A percentile compares a stretch with the other conserved stretches of the same genome.
phyloP scores from a whole-genome alignment of 1,140 invertebrate species.

The Pollicipes pollicipes region DNA sequence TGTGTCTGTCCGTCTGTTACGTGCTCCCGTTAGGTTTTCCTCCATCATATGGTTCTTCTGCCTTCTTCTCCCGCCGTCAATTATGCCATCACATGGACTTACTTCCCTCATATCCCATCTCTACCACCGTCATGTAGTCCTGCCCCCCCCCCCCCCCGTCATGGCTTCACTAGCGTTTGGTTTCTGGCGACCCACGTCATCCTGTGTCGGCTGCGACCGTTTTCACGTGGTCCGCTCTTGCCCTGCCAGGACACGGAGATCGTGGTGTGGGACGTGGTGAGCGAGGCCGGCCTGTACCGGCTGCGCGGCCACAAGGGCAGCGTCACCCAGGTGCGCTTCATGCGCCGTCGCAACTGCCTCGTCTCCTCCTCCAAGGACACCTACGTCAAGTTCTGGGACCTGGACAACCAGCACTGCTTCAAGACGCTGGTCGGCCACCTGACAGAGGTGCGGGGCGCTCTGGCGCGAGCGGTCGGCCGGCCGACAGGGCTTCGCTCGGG shows the following conservation, averaged over 20 bases:
- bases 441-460: constrained; percentile 28
- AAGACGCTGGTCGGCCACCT: constrained; percentile 53
- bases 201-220: constrained; percentile 19
- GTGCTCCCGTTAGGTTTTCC: too few relatives aligned
- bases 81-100: too few relatives aligned
- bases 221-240: constrained; percentile 17
- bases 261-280: constrained; percentile 85
- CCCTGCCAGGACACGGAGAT: constrained; percentile 68
- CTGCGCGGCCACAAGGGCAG: constrained; percentile 81
- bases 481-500: too few relatives aligned
- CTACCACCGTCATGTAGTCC: too few relatives aligned
- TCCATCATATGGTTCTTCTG: too few relatives aligned
- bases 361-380: constrained; percentile 85
- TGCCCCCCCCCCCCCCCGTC: constrained; percentile 4
- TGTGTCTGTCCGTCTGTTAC: too few relatives aligned
- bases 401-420: constrained; percentile 87
- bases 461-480: too few relatives aligned
- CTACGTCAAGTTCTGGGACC: constrained; percentile 93
- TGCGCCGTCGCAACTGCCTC: constrained; percentile 47
- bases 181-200: constrained; percentile 13
- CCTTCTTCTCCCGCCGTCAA: too few relatives aligned
- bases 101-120: too few relatives aligned
- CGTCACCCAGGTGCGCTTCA: constrained; percentile 72
- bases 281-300: constrained; percentile 69
- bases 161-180: constrained; percentile 9